Percentiles rank a stretch among this genome's conserved stretches.
phyloP scores from a whole-genome alignment of 2,888 invertebrate genomes.

The Horisme vitalbata region DNA sequence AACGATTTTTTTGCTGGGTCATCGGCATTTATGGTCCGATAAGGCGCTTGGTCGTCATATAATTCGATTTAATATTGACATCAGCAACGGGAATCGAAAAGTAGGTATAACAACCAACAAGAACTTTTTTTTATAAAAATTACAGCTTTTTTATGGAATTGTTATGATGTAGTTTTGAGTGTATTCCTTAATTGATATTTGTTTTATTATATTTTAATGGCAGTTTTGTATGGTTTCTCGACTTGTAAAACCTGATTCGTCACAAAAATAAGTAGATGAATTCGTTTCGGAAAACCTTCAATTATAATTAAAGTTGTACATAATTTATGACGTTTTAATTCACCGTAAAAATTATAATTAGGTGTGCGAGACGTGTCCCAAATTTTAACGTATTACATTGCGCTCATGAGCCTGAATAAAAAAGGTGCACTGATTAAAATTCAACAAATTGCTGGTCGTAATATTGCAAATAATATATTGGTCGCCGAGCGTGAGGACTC shows the following conservation, averaged over 20 bases:
- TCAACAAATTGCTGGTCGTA: conserved; percentile 13
- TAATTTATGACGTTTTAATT: conserved; percentile 64
- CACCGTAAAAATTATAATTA: conserved; percentile 38
- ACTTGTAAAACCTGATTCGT: conserved; percentile 34
- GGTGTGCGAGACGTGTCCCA: conserved; percentile 21
- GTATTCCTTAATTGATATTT: conserved; percentile 7
- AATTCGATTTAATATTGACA: conserved; percentile 12
- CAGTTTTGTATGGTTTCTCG: conserved; percentile 17
- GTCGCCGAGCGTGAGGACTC: background rate
- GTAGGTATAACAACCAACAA: too few species aligned
- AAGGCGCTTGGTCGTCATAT: conserved; percentile 7
- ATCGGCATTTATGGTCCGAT: conserved; percentile 28
- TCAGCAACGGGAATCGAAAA: conserved; percentile 14
- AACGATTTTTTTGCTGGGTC: conserved; percentile 40
- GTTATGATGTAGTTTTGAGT: conserved; percentile 6
- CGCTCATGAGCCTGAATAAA: conserved; percentile 23
- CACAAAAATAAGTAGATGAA: conserved; percentile 44
- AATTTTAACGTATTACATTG: conserved; percentile 33
- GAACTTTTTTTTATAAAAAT: too few species aligned
- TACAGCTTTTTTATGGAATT: conserved; percentile 2
- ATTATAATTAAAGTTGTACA: conserved; percentile 53
- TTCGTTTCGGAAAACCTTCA: conserved; percentile 43
- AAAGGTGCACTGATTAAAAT: conserved; percentile 18
- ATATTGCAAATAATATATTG: conserved; percentile 2
- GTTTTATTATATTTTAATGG: conserved; percentile 12